Evolutionary conservation across 2,113 vertebrate genomes (phyloP), one percentile per base, ranked within the genome.

Genomic region (Eleginops maclovinus): DNA sequence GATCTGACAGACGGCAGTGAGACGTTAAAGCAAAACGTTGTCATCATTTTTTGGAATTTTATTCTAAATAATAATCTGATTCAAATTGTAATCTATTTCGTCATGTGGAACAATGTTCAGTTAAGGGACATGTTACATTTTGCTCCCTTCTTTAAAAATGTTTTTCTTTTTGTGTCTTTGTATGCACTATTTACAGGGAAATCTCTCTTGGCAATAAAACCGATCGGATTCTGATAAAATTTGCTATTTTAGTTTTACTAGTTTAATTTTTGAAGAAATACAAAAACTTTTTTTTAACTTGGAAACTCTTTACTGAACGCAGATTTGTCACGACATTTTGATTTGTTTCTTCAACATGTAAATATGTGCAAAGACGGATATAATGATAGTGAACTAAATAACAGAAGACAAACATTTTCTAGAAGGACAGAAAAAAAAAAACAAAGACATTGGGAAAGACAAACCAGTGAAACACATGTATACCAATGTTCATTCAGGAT

Each of bases 381-480:
- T 19, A 86, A n/a, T 55, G 36, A 80, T 78, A 55, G 65, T 77
- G 11, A 44, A 69, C 0, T 43, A 71, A 53, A 66, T 61, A 63
- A 81, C 24, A 72, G 26, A 16, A 55, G 55, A 85, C 56, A 72
- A 19, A 85, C 44, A 64, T 47, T 66, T 69, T 64, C 51, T 71
- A 47, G 72, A 65, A 73, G 61, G 49, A 88, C 47, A 86, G 78
- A 41, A 64, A 72, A 51, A 64, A 72, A 51, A 60, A 74, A 70
- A 78, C 58, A 80, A 36, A 77, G 14, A 84, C 47, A 70, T 71
- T 44, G 80, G 75, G 65, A 89, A 83, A 67, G 71, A 85, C 51
- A 70, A 60, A 77, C 60, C 59, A 88, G 84, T 74, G 64, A 83
- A 90, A 89, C 83, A 83, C 73, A 63, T 40, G 44, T 77, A 83